These are phyloP conservation scores for Euborellia annulipes DNA, from an alignment of 1,140 invertebrate species.

Conservation along the genomic window DNA sequence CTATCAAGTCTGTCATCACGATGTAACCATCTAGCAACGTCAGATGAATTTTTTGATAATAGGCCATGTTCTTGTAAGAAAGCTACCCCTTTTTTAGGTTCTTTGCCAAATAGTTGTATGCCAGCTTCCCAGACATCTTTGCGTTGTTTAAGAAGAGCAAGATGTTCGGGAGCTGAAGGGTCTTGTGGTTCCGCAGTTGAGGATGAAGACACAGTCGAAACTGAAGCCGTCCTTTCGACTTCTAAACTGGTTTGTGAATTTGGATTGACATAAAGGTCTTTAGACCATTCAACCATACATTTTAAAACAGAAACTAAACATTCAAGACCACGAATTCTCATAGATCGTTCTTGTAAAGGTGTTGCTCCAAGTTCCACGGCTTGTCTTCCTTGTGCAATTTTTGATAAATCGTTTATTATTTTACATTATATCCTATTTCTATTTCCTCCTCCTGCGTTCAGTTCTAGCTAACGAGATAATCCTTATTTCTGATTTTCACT, in stretches of 20 bases:
- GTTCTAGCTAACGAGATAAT: too few species aligned
- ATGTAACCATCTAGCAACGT: constrained; percentile 90
- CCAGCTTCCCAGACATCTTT: constrained; percentile 86
- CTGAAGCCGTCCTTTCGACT: too few species aligned
- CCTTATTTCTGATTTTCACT: too few species aligned
- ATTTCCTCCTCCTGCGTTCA: too few species aligned
- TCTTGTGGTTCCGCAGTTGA: constrained; percentile 22
- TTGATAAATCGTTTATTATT: constrained; percentile 84
- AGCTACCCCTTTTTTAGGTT: constrained; percentile 81
- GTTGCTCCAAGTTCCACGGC: constrained; percentile 83
- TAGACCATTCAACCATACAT: constrained; percentile 99
- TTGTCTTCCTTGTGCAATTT: constrained; percentile 85
- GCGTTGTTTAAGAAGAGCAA: constrained; percentile 93
- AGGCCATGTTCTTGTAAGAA: constrained; percentile 90
- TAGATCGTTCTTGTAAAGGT: constrained; percentile 85
- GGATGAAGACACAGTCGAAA: too few species aligned
- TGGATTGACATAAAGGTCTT: constrained; percentile 93
- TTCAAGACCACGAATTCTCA: constrained; percentile 89
- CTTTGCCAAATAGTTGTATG: constrained; percentile 41
- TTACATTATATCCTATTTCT: too few species aligned
- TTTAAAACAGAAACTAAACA: constrained; percentile 95
- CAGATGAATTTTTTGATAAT: constrained; percentile 59
- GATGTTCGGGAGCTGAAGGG: constrained; percentile 60
- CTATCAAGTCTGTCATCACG: constrained; percentile 91
- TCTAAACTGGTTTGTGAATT: constrained; percentile 63